A percentile compares a stretch with the other conserved stretches of the same genome.
phyloP scores from a whole-genome alignment of 2,888 invertebrate genomes.

The Polyploca ridens region DNA sequence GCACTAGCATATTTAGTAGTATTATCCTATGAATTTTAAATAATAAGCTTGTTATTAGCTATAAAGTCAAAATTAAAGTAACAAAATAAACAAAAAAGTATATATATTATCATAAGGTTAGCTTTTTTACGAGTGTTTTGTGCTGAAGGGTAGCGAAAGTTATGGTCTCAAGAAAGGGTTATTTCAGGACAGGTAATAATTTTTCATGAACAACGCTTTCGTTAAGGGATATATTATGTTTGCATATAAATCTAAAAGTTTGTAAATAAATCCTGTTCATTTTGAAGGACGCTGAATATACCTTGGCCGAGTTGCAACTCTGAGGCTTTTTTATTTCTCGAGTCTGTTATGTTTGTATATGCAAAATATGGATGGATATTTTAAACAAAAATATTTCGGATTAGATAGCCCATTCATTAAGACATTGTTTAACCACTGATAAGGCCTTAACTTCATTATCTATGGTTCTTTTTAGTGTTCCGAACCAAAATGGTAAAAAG shows the following conservation, averaged over 20 bases:
- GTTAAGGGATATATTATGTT: neutral
- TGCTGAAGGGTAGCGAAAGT: neutral
- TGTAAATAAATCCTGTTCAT: neutral
- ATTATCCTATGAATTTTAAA: no score
- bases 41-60: neutral
- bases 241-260: neutral
- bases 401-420: no score
- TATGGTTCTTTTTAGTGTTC: no score
- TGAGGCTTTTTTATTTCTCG: neutral
- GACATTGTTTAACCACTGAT: no score
- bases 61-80: neutral
- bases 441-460: no score
- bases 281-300: neutral
- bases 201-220: neutral
- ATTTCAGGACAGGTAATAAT: neutral
- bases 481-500: no score
- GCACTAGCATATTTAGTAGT: no score
- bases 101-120: neutral
- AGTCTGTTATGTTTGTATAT: no score
- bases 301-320: neutral
- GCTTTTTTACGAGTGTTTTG: conserved; percentile 6
- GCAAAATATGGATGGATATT: no score
- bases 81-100: neutral
- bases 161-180: neutral
- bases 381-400: no score